Evolutionary conservation across 2,113 vertebrate species (phyloP).

Genomic region (Phodopus roborovskii): DNA sequence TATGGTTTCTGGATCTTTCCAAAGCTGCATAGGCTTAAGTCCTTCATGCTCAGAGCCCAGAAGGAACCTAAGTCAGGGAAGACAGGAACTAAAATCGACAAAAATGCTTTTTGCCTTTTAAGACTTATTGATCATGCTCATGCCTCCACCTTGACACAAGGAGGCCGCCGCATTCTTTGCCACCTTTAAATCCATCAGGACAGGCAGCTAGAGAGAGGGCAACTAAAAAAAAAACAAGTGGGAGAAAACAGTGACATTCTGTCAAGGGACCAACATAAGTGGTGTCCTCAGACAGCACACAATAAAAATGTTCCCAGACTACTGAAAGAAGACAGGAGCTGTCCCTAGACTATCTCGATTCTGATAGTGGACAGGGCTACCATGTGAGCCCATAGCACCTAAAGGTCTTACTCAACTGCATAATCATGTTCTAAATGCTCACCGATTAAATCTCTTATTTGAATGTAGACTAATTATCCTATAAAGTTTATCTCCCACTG

Average conservation of each 20-base stretch:
- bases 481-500: not conserved
- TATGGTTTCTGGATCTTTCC: not conserved
- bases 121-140: not conserved
- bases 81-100: not conserved
- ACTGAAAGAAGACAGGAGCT: not conserved
- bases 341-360: not conserved
- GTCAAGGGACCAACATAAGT: not conserved
- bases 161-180: not conserved
- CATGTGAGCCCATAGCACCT: not conserved
- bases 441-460: not conserved
- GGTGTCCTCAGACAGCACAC: not conserved
- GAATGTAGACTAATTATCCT: not conserved
- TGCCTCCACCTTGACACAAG: not conserved
- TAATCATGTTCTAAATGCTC: not conserved
- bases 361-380: not conserved
- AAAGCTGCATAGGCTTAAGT: not conserved
- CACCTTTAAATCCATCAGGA: not conserved
- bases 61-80: not conserved
- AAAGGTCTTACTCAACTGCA: accelerated
- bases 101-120: slow-evolving; percentile 21
- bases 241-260: not conserved
- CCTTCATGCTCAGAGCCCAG: not conserved
- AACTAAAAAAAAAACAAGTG: not conserved
- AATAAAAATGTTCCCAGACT: not conserved
- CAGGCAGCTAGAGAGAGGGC: not conserved